Evolutionary conservation across 1,140 invertebrate genomes (phyloP), one percentile per base, ranked within the genome.

Genomic region (Stegodyphus mimosarum): DNA sequence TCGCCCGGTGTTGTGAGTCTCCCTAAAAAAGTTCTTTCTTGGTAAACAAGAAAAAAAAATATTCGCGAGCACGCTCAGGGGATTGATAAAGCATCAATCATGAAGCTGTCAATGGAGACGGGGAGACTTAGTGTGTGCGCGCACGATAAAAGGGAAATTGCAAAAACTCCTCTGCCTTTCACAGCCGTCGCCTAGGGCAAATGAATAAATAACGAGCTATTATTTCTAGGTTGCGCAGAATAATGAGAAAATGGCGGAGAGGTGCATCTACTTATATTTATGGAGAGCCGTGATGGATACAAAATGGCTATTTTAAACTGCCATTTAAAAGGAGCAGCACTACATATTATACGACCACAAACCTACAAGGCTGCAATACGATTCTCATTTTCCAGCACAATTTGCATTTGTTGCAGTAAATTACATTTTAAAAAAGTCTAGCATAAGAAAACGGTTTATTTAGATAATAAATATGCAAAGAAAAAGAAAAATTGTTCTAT

Each of bases 31-130:
- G 70, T 81, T 73, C 55, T 72, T 81, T 81, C 70, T 81, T 50
- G 51, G 80, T 83, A 83, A 83, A 83, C 71, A 63, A 69, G 70
- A 51, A 13, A 63, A 13, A 64, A 69, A 60, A 49, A 55, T 60
- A 55, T 75, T 4, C 50, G 79, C 49, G 66, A 67, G 83, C 67
- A 66, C 71, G 77, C 53, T 67, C 18, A n/a, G 63, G 77, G 85
- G 75, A 86, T 86, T 86, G 85, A 86, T 80, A 86, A 79, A 75
- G 48, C 85, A 86, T 86, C 85, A 79, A 86, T 86, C 85, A 80
- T 86, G 76, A 48, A 69, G 76, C 85, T 80, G 85, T 86, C 85
- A 86, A 86, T 86, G 75, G 52, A 55, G 51, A 50, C 50, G 48
- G 18, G 72, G 63, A 64, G 73, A 49, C 72, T 64, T 53, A 33